phyloP scores from a whole-genome alignment of 2,113 vertebrate species.

The Podarcis cretensis region DNA sequence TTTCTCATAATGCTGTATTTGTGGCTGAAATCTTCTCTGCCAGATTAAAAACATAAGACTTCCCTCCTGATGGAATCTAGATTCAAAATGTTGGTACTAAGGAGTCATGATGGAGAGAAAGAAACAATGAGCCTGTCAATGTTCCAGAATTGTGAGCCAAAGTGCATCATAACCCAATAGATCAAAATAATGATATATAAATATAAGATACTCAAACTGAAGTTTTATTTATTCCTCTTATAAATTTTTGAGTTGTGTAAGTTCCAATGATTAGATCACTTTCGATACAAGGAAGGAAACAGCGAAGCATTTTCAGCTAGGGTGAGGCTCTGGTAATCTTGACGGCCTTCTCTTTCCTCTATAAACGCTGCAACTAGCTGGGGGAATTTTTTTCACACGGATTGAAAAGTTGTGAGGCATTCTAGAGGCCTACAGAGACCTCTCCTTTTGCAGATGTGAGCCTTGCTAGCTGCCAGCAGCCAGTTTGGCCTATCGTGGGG shows the following conservation, averaged over 20 bases:
- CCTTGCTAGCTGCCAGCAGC: constrained; percentile 60
- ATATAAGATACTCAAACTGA: background rate
- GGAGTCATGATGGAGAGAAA: background rate
- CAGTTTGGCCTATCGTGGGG: constrained; percentile 43
- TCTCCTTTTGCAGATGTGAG: constrained; percentile 68
- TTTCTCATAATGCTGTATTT: background rate
- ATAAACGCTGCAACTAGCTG: background rate
- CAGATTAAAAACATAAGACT: background rate
- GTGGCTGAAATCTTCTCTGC: background rate
- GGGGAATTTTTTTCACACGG: constrained; percentile 21
- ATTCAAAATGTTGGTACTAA: background rate
- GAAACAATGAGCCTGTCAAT: background rate
- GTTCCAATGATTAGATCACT: background rate
- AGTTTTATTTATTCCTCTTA: background rate
- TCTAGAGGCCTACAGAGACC: constrained; percentile 34
- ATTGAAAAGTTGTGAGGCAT: constrained; percentile 51
- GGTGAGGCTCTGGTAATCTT: background rate
- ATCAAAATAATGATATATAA: background rate
- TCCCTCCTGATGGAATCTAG: background rate
- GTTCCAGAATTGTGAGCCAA: background rate
- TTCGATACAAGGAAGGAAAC: background rate
- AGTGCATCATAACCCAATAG: background rate
- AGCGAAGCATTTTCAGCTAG: background rate
- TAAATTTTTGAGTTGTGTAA: background rate
- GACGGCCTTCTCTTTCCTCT: background rate